Base-by-base conservation (phyloP, 2,113 vertebrate genomes). In the Xenopus laevis region DNA sequence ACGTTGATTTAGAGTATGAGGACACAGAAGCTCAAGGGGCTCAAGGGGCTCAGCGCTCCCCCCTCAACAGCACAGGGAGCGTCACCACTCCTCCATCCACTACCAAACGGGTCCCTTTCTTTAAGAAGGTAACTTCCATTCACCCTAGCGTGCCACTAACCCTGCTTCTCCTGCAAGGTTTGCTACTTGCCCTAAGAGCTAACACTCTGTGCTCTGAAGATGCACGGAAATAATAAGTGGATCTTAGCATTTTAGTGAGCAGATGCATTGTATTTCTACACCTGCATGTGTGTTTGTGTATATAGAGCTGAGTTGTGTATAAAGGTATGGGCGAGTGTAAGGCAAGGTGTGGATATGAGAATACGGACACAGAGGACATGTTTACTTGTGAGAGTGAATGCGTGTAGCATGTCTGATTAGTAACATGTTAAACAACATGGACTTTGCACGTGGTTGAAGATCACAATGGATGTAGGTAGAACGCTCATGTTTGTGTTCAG, bases 71-170 rank as follows among this genome's bases (percentile, higher is more conserved):
- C 52, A 91, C 93, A 81, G 94, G 95, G 91, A 98, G 95, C 79
- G 95, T 98, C 83, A 96, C 95, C 71, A 96, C 96, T 82, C 93
- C 95, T 78, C 93, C 95, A n/a, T 94, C 95, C 86, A 94, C 95
- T 81, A 80, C 82, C 88, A 95, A 94, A 86, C 94, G 94, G 84
- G 94, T 97, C 86, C 93, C 96, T 85, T 98, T 98, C 91, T 98
- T 98, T 95, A 98, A 97, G 95, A 98, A 98, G 96, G 95, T 98
- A 98, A 96, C 0, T n/a, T n/a, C n/a, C n/a, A n/a, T n/a, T n/a
- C n/a, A n/a, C 4, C 66, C 0, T 18, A 11, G 12, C 65, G 1
- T 20, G 44, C 18, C 11, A 70, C 30, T 76, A 70, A 76, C 33
- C n/a, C 57, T n/a, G 27, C 23, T 52, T 21, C 45, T 20, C 20